These are phyloP conservation scores for Hormiphora californensis DNA, from an alignment of 37 sponge, comb jelly and placozoan genomes.

Conservation along the genomic window DNA sequence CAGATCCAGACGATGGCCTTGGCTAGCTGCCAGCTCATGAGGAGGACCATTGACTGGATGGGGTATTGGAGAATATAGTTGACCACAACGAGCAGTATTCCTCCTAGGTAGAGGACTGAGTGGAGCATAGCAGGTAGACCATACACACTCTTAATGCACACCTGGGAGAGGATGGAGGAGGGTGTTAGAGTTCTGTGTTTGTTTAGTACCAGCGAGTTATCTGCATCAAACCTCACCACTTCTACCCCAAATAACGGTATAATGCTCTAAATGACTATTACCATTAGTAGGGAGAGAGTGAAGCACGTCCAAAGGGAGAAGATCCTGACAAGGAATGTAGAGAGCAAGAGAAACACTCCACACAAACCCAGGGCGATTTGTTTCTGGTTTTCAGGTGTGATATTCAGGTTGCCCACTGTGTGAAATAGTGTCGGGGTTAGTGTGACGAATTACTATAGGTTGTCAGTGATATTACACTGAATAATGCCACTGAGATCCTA, in stretches of 20 bases:
- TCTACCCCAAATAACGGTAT: no score
- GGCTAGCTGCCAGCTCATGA: conserved; percentile 17
- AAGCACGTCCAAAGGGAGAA: conserved; percentile 34
- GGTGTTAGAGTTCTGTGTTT: background rate
- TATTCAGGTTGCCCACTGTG: conserved; percentile 33
- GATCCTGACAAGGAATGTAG: background rate
- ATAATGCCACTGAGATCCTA: no score
- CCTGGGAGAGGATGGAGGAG: background rate
- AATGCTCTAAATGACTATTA: background rate
- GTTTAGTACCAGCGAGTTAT: no score
- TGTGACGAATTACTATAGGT: no score
- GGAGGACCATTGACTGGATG: conserved; percentile 11
- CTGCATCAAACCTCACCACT: no score
- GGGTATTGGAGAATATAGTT: conserved; percentile 23
- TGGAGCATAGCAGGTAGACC: background rate
- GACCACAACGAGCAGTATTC: conserved; percentile 1
- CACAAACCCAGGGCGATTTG: conserved; percentile 18
- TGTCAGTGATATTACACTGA: no score
- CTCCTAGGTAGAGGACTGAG: background rate
- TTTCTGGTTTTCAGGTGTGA: background rate
- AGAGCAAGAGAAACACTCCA: conserved; percentile 19
- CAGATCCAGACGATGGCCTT: background rate
- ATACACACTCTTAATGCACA: background rate
- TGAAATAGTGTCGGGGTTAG: no score
- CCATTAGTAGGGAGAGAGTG: background rate